A percentile compares a stretch with the other conserved stretches of the same genome.
Evolutionary conservation across 2,113 vertebrate species (phyloP).

Genomic region (Serinus canaria): DNA sequence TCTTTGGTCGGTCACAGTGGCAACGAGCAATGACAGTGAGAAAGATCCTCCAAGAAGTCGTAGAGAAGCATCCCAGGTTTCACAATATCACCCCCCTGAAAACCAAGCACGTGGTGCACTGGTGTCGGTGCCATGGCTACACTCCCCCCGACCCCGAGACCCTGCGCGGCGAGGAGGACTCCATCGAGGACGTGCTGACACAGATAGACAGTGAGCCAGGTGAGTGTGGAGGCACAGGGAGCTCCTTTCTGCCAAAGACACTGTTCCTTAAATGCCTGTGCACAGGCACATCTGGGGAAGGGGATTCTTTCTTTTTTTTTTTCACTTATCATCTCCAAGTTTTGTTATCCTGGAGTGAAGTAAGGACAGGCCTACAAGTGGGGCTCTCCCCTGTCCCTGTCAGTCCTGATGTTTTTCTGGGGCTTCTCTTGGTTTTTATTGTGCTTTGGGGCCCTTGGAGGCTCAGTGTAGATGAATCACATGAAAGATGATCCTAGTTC

Average conservation of each 20-base stretch:
- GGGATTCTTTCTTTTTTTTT: neutral
- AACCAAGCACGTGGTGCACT: slow-evolving; percentile 91
- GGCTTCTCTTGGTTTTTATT: neutral
- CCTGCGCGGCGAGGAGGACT: slow-evolving; percentile 80
- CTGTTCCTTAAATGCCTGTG: neutral
- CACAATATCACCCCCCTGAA: slow-evolving; percentile 84
- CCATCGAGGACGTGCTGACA: slow-evolving; percentile 93
- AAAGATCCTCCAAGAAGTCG: slow-evolving; percentile 87
- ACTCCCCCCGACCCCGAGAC: slow-evolving; percentile 91
- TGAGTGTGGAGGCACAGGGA: neutral
- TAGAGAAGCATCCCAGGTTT: slow-evolving; percentile 87
- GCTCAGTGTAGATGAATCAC: neutral
- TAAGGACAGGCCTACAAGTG: neutral
- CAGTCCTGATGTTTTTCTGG: neutral
- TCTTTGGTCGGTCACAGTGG: slow-evolving; percentile 77
- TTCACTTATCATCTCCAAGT: too few relatives aligned
- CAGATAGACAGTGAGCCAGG: slow-evolving; percentile 97
- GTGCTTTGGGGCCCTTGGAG: neutral
- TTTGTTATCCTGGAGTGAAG: too few relatives aligned
- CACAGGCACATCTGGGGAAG: neutral
- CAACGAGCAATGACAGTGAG: slow-evolving; percentile 91
- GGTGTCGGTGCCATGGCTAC: slow-evolving; percentile 94
- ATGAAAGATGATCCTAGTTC: neutral
- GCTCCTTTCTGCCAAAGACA: neutral
- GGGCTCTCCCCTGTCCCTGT: neutral